Base-by-base conservation (phyloP, 2,113 vertebrate species). In the Agapornis roseicollis region DNA sequence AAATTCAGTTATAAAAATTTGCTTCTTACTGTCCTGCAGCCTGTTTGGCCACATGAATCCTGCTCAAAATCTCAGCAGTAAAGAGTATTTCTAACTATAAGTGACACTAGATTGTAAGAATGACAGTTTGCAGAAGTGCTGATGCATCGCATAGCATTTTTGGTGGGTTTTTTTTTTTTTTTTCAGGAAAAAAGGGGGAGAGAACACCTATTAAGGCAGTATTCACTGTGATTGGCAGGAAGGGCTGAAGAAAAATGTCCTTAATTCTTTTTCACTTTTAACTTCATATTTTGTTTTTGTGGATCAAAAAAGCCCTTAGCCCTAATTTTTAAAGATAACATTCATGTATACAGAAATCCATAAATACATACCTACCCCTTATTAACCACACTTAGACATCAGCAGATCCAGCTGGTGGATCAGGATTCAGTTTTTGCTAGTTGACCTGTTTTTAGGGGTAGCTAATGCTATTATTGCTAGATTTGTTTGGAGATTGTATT, bases 121-220 rank as follows among this genome's bases (percentile, higher is more conserved):
- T 0, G 0, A 41, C 4, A 18, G 10, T 47, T 65, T 84, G 22
- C 5, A 2, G 69, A 17, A 58, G 9, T 8, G 28, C 31, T 76
- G 20, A 50, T 49, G 35, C 44, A 37, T 58, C 6, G 11, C 27
- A 13, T 44, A 31, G 29, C 31, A 20, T 60, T 68, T 71, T 42
- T 15, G 15, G 1, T 6, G 15, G 1, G 7, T 19, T 46, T 44
- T 44, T 17, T 44, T 8, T 44, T 19, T 15, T 70, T 35, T 81
- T 63, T 61, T 58, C 2, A 1, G 47, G 17, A 44, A 39, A 77
- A 35, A 53, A 77, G 53, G 52, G 55, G 28, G 8, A 66, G 52
- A 10, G 20, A 78, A 44, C 22, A 60, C 13, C 24, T 69, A 56
- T 20, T 88, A 11, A 60, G 44, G 18, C 25, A 70, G 65, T 52